Conservation (phyloP, 2,797 vertebrate species). For the Pseudochromis fuscus region DNA sequence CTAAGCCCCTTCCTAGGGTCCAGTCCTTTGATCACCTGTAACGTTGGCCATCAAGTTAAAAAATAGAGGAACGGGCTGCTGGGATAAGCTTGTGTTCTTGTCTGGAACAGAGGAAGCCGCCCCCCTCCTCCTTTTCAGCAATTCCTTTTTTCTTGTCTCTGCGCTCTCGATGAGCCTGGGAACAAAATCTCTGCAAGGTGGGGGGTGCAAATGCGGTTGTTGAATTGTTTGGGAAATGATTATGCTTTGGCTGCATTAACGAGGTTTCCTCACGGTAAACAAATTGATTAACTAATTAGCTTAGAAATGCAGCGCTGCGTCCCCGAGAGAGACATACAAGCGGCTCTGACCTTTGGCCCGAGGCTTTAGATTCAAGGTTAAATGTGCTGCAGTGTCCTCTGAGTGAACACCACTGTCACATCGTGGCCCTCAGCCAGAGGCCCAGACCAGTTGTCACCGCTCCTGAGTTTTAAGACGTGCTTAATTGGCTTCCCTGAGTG, state of each 20-base stretch:
- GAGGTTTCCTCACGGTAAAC: conserved; percentile 70
- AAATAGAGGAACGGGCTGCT: conserved; percentile 76
- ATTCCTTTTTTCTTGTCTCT: conserved; percentile 74
- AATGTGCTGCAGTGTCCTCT: conserved; percentile 59
- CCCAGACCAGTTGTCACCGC: conserved; percentile 79
- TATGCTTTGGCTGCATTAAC: conserved; percentile 68
- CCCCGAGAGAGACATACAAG: conserved; percentile 39
- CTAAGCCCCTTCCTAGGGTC: conserved; percentile 88
- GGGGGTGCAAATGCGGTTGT: conserved; percentile 59
- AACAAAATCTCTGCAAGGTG: conserved; percentile 73
- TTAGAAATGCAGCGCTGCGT: conserved; percentile 58
- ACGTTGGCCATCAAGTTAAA: conserved; percentile 88
- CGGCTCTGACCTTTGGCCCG: conserved; percentile 58
- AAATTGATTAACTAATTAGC: conserved; percentile 78
- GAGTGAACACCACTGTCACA: conserved; percentile 61
- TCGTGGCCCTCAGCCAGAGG: conserved; percentile 60
- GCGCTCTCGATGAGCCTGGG: conserved; percentile 78
- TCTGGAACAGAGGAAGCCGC: conserved; percentile 63
- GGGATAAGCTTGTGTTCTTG: conserved; percentile 86
- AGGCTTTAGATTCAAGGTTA: conserved; percentile 65
- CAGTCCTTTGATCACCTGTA: conserved; percentile 91
- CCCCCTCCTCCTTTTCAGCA: conserved; percentile 65
- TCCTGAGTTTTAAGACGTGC: conserved; percentile 78
- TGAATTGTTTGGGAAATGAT: conserved; percentile 75
- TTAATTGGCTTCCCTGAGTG: conserved; percentile 81